Percentiles rank a stretch among this genome's conserved stretches.
phyloP scores from a whole-genome alignment of 2,797 vertebrate species.

The Spinus olivaceus region DNA sequence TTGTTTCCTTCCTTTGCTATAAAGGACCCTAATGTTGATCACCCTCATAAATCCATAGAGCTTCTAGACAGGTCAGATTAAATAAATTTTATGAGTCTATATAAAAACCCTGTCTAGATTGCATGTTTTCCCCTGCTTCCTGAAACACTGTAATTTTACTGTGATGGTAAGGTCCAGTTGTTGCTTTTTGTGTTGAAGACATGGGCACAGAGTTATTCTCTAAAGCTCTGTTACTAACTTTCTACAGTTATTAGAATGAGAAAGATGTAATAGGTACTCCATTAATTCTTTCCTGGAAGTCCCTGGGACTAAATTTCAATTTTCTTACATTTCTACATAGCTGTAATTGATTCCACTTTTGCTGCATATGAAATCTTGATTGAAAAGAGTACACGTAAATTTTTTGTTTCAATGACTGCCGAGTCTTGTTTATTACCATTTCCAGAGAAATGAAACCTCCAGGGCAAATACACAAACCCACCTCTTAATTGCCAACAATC shows the following conservation, averaged over 20 bases:
- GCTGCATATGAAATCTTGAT: neutral
- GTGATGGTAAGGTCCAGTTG: neutral
- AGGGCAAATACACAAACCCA: neutral
- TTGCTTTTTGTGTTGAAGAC: neutral
- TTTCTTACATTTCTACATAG: neutral
- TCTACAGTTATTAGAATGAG: neutral
- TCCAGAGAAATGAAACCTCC: neutral
- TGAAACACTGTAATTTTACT: neutral
- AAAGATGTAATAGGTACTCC: neutral
- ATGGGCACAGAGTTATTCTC: accelerated
- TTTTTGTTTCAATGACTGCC: neutral
- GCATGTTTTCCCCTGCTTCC: neutral
- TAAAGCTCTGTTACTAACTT: neutral
- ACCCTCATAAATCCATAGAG: neutral
- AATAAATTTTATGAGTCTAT: neutral
- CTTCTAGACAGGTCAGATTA: neutral
- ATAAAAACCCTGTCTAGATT: neutral
- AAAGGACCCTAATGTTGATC: neutral
- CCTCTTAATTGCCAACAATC: neutral
- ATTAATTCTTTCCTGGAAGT: neutral
- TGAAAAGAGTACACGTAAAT: neutral
- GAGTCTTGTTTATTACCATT: neutral
- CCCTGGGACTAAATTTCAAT: neutral
- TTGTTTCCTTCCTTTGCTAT: neutral
- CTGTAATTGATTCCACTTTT: neutral